Evolutionary conservation across 2,888 invertebrate genomes (phyloP).

Genomic region (Drosophila niveifrons): DNA sequence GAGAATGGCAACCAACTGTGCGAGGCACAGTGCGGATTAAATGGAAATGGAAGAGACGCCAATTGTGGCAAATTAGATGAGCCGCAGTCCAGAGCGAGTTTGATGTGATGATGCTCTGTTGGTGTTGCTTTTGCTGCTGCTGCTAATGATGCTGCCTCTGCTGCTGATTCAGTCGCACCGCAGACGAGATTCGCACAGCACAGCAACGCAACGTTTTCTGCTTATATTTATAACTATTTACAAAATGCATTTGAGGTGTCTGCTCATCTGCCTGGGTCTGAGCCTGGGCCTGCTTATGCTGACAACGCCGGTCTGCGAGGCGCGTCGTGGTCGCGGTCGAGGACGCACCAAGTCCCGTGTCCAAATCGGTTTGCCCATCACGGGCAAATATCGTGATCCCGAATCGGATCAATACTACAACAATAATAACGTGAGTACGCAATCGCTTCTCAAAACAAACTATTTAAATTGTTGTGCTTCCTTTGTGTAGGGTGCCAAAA

Average conservation of each 20-base stretch:
- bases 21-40: constrained; percentile 38
- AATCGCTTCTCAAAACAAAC: background rate
- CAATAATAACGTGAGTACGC: constrained; percentile 89
- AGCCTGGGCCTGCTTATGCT: constrained; percentile 84
- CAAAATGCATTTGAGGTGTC: constrained; percentile 81
- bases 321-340: constrained; percentile 90
- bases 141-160: constrained; percentile 23
- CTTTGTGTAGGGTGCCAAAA: constrained; percentile 93
- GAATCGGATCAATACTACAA: constrained; percentile 97
- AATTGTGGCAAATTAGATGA: constrained; percentile 79
- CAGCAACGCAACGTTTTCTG: constrained; percentile 61
- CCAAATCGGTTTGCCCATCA: constrained; percentile 94
- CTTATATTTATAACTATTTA: background rate
- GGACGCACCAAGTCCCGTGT: constrained; percentile 92
- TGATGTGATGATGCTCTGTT: constrained; percentile 20
- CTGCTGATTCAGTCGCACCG: constrained; percentile 65
- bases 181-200: constrained; percentile 76
- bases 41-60: constrained; percentile 52
- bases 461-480: background rate
- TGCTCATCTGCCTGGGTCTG: constrained; percentile 78
- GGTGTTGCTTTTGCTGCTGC: constrained; percentile 25
- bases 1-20: constrained; percentile 36
- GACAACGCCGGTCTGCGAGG: constrained; percentile 84
- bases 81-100: constrained; percentile 35
- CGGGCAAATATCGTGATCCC: constrained; percentile 95